Conservation (phyloP, 1,140 invertebrate species). For the Temnothorax curvispinosus region DNA sequence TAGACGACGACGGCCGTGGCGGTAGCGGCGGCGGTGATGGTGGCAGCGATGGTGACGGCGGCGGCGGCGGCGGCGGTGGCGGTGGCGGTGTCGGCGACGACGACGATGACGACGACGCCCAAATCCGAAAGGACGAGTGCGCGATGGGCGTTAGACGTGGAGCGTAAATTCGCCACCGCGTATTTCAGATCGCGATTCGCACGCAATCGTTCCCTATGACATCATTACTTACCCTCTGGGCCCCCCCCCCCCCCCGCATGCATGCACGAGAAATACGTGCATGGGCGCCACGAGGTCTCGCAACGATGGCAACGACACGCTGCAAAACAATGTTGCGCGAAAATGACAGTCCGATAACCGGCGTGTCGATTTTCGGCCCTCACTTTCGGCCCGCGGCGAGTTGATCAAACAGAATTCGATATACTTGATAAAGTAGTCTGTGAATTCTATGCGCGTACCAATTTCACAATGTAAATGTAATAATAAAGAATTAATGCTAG, state of each 20-base stretch:
- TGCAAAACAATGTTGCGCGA: constrained; percentile 24
- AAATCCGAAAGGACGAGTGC: constrained; percentile 79
- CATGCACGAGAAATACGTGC: background rate
- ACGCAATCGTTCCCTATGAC: constrained; percentile 37
- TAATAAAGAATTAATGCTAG: background rate
- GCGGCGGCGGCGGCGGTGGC: constrained; percentile 36
- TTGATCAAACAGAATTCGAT: background rate
- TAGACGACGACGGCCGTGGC: constrained; percentile 78
- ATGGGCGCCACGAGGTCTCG: constrained; percentile 37
- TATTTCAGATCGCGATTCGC: constrained; percentile 51
- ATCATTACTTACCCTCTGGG: background rate
- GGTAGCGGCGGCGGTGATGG: constrained; percentile 6
- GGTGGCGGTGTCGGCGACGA: background rate
- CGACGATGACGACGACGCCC: constrained; percentile 78
- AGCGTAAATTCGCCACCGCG: constrained; percentile 28
- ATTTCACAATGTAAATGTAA: background rate
- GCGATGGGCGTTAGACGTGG: constrained; percentile 12
- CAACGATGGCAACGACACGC: constrained; percentile 51
- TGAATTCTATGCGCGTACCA: background rate
- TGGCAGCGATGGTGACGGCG: background rate
- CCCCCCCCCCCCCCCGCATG: background rate
- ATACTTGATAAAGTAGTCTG: background rate
- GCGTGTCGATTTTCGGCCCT: background rate
- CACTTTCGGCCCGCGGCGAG: background rate
- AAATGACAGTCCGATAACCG: background rate